Percentiles rank a stretch among this genome's conserved stretches.
Conservation (phyloP, 2,797 vertebrate species). For the Triplophysa bombifrons region DNA sequence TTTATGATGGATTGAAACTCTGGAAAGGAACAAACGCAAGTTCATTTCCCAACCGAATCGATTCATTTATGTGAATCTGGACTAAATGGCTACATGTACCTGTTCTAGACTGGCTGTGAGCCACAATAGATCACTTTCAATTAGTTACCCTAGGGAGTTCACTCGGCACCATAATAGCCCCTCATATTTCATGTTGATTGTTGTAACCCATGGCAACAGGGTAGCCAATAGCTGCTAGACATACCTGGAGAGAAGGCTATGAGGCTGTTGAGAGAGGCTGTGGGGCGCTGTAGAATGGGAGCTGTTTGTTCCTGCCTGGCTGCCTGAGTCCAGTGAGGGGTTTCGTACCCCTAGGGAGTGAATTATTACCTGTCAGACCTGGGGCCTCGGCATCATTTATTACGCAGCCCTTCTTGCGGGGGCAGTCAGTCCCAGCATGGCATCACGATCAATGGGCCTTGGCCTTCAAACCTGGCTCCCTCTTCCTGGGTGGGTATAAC, state of each 20-base stretch:
- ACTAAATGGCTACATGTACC: conserved; percentile 7
- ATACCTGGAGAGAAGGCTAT: conserved; percentile 60
- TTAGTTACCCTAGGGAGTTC: conserved; percentile 50
- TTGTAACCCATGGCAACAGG: conserved; percentile 48
- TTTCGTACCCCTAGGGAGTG: conserved; percentile 74
- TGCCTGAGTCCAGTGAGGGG: conserved; percentile 66
- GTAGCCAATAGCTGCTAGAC: conserved; percentile 48
- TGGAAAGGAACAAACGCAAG: conserved; percentile 22
- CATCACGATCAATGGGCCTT: conserved; percentile 65
- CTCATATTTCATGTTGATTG: conserved; percentile 72
- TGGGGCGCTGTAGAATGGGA: conserved; percentile 16
- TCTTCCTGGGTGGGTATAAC: conserved; percentile 59
- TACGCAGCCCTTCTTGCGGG: conserved; percentile 68
- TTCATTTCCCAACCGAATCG: conserved; percentile 7
- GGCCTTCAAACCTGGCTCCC: conserved; percentile 65
- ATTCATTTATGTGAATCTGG: conserved; percentile 21
- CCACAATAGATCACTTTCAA: conserved; percentile 53
- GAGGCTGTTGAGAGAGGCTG: conserved; percentile 20
- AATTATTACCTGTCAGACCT: conserved; percentile 80
- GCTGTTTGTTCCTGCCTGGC: conserved; percentile 51
- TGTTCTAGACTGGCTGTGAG: conserved; percentile 35
- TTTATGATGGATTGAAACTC: conserved; percentile 46
- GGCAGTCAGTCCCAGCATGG: conserved; percentile 59
- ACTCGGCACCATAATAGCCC: conserved; percentile 57
- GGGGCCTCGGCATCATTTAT: conserved; percentile 71